A percentile compares a stretch with the other conserved stretches of the same genome.
Conservation (phyloP, 2,797 vertebrate genomes). For the Paratrypauchen microcephalus region DNA sequence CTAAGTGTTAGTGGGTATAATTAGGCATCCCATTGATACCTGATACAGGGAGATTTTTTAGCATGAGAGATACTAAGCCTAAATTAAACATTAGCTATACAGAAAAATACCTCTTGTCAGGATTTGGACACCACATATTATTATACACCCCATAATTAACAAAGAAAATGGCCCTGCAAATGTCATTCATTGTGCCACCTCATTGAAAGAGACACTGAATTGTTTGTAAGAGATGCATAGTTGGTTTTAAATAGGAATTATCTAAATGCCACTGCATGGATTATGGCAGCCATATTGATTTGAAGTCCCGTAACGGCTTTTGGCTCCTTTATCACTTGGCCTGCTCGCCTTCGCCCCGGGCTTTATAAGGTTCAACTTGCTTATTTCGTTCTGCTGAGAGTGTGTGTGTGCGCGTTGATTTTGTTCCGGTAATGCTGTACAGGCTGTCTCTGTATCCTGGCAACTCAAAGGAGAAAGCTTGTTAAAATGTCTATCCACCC, state of each 20-base stretch:
- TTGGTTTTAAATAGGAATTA: constrained; percentile 56
- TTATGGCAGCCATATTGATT: constrained; percentile 59
- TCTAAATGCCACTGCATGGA: constrained; percentile 66
- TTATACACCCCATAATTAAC: constrained; percentile 62
- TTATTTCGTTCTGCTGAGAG: constrained; percentile 35
- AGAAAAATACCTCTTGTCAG: constrained; percentile 62
- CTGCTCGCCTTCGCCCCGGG: constrained; percentile 43
- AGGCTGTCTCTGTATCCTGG: constrained; percentile 72
- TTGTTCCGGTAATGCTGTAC: constrained; percentile 70
- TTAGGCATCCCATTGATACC: background rate
- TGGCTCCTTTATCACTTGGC: constrained; percentile 26
- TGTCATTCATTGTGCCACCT: constrained; percentile 46
- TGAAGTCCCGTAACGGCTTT: constrained; percentile 34
- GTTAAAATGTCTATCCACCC: constrained; percentile 69
- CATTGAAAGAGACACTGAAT: constrained; percentile 27
- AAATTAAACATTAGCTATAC: constrained; percentile 12
- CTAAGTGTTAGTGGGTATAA: background rate
- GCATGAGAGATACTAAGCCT: background rate
- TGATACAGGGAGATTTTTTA: background rate
- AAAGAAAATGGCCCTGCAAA: constrained; percentile 52
- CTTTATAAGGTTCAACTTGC: constrained; percentile 45
- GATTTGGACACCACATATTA: constrained; percentile 54
- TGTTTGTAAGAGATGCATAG: constrained; percentile 50
- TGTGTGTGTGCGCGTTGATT: constrained; percentile 54
- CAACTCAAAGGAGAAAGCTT: constrained; percentile 75